Evolutionary conservation across 2,888 invertebrate species (phyloP).

Genomic region (Icerya purchasi): DNA sequence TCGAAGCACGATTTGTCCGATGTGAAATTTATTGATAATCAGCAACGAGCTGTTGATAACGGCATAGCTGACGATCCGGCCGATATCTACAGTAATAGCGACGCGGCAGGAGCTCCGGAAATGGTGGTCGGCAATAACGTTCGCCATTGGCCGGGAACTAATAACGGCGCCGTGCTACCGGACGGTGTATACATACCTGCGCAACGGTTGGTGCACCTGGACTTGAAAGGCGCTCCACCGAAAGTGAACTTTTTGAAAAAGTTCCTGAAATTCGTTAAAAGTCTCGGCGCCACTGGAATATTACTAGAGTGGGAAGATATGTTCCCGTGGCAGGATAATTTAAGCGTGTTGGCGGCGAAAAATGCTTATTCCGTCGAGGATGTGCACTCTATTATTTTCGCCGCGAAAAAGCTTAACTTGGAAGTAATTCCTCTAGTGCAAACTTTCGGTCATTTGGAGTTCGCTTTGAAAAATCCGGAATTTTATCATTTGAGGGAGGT

Average conservation of each 20-base stretch:
- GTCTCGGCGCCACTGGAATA: slow-evolving; percentile 48
- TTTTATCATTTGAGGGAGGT: slow-evolving; percentile 42
- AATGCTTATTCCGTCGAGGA: slow-evolving; percentile 37
- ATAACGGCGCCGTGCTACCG: not conserved
- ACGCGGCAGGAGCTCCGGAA: not conserved
- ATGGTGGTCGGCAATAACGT: slow-evolving; percentile 5
- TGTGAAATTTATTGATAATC: slow-evolving; percentile 6
- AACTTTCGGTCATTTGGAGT: slow-evolving; percentile 57
- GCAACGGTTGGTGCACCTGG: slow-evolving; percentile 44
- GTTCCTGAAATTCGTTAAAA: slow-evolving; percentile 33
- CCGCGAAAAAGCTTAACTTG: slow-evolving; percentile 34
- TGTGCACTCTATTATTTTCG: slow-evolving; percentile 29
- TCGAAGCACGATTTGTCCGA: not conserved
- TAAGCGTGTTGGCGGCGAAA: slow-evolving; percentile 33
- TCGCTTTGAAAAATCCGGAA: slow-evolving; percentile 40
- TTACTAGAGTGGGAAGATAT: slow-evolving; percentile 60
- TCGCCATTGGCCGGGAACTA: too few relatives aligned
- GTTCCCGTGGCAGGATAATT: slow-evolving; percentile 45
- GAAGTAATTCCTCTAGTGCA: slow-evolving; percentile 52
- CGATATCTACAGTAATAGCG: not conserved
- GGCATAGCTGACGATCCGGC: not conserved
- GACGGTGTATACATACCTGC: slow-evolving; percentile 26
- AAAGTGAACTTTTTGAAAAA: slow-evolving; percentile 36
- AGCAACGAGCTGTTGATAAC: slow-evolving; percentile 5
- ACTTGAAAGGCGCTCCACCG: slow-evolving; percentile 56